A percentile compares a stretch with the other conserved stretches of the same genome.
Conservation (phyloP, 2,888 invertebrate genomes). For the Phengaris alcon region DNA sequence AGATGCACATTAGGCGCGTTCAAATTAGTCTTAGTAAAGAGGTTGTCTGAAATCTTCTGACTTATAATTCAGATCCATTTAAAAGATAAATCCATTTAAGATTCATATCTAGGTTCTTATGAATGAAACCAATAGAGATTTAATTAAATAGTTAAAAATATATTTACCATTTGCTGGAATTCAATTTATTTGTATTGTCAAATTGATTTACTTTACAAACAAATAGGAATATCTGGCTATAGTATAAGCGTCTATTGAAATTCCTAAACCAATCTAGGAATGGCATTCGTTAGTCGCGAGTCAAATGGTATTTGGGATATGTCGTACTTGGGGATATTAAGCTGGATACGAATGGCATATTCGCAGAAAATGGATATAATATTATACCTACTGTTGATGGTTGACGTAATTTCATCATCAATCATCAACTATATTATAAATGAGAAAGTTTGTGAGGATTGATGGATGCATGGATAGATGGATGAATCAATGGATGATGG, state of each 20-base stretch:
- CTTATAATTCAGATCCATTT: too few species aligned
- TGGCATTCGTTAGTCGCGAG: slow-evolving; percentile 24
- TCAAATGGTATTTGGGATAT: slow-evolving; percentile 1
- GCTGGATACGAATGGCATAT: neutral
- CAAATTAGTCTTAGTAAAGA: too few species aligned
- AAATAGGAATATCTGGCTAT: neutral
- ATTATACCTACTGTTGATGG: neutral
- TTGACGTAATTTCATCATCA: neutral
- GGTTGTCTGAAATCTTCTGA: too few species aligned
- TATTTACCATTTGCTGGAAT: too few species aligned
- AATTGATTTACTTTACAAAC: neutral
- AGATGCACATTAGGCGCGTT: too few species aligned
- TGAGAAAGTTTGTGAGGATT: too few species aligned
- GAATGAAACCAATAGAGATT: too few species aligned
- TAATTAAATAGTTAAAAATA: too few species aligned
- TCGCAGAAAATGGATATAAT: neutral
- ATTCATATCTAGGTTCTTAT: too few species aligned
- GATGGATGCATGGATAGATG: too few species aligned
- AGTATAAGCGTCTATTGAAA: slow-evolving; percentile 16
- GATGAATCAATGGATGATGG: too few species aligned
- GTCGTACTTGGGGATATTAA: neutral
- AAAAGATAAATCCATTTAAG: too few species aligned
- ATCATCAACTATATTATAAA: neutral
- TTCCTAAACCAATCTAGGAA: slow-evolving; percentile 17
- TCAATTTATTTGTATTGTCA: neutral